Conservation (phyloP, 1,140 invertebrate genomes). For the Anastrepha obliqua region DNA sequence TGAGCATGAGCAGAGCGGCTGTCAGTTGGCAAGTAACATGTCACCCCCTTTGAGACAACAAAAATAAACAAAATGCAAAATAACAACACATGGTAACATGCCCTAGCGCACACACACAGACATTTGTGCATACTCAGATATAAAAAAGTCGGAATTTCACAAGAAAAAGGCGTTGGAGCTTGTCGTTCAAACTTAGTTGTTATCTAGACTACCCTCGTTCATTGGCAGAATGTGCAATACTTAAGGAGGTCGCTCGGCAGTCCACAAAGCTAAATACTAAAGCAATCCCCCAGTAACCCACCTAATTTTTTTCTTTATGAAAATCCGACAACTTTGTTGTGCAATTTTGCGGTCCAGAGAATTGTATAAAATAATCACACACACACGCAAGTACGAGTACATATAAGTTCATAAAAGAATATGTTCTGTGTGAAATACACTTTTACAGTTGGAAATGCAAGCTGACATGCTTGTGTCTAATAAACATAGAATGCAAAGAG, state of each 20-base stretch:
- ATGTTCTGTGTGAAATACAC: neutral
- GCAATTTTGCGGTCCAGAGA: neutral
- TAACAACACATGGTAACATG: conserved; percentile 5
- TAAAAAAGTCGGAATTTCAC: neutral
- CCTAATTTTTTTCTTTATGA: conserved; percentile 15
- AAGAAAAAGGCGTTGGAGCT: conserved; percentile 14
- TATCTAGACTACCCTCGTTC: neutral
- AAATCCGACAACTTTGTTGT: conserved; percentile 13
- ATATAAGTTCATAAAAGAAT: neutral
- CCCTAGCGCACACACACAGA: neutral
- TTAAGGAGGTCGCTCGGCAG: conserved; percentile 18
- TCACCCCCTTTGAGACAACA: conserved; percentile 11
- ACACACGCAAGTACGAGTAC: neutral
- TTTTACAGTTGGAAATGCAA: neutral
- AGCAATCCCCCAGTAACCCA: neutral
- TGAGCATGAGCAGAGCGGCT: conserved; percentile 25
- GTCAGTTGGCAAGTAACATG: conserved; percentile 17
- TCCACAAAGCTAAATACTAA: conserved; percentile 10
- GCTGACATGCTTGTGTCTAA: conserved; percentile 17
- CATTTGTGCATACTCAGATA: neutral
- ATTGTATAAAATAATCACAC: neutral
- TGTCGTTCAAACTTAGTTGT: neutral
- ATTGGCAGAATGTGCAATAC: neutral
- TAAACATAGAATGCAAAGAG: neutral
- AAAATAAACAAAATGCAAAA: conserved; percentile 31